phyloP scores from a whole-genome alignment of 30 jellyfish, hydroid and myxozoan genomes.

The Cassiopea xamachana region DNA sequence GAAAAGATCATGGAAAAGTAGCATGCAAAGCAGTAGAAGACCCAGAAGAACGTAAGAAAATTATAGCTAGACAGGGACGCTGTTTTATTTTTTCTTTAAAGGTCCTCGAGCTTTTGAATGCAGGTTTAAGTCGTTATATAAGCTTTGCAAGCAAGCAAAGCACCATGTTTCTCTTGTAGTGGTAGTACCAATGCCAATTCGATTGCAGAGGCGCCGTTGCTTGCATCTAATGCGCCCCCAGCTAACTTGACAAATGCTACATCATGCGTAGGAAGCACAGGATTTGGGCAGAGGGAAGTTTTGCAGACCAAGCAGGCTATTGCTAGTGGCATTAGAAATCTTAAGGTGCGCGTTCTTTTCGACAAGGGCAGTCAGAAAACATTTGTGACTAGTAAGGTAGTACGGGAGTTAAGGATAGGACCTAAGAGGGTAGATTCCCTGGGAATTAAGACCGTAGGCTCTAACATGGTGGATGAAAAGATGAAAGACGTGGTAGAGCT shows the following conservation, averaged over 20 bases:
- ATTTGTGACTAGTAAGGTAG: conserved; percentile 22
- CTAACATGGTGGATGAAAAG: conserved; percentile 32
- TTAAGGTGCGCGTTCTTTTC: conserved; percentile 41
- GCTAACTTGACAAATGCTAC: conserved; percentile 13
- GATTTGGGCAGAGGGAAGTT: conserved; percentile 50
- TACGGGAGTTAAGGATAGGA: background rate
- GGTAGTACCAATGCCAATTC: background rate
- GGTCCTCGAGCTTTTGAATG: conserved; percentile 65
- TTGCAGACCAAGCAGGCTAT: conserved; percentile 56
- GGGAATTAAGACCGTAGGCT: conserved; percentile 47
- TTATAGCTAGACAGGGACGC: conserved; percentile 43
- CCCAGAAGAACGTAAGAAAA: conserved; percentile 43
- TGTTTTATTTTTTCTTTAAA: conserved; percentile 21
- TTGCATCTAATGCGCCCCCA: background rate
- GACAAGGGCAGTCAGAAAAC: conserved; percentile 54
- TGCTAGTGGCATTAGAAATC: conserved; percentile 21
- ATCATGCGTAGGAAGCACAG: conserved; percentile 45
- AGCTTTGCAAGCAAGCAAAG: conserved; percentile 30
- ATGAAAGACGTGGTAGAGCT: conserved; percentile 45
- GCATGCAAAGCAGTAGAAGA: conserved; percentile 6
- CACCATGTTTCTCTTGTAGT: conserved; percentile 60
- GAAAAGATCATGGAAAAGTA: conserved; percentile 25
- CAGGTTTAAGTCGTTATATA: conserved; percentile 3
- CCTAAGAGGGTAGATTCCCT: conserved; percentile 21
- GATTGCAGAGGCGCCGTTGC: background rate